A percentile compares a stretch with the other conserved stretches of the same genome.
phyloP scores from a whole-genome alignment of 2,113 vertebrate genomes.

The Lagopus muta region DNA sequence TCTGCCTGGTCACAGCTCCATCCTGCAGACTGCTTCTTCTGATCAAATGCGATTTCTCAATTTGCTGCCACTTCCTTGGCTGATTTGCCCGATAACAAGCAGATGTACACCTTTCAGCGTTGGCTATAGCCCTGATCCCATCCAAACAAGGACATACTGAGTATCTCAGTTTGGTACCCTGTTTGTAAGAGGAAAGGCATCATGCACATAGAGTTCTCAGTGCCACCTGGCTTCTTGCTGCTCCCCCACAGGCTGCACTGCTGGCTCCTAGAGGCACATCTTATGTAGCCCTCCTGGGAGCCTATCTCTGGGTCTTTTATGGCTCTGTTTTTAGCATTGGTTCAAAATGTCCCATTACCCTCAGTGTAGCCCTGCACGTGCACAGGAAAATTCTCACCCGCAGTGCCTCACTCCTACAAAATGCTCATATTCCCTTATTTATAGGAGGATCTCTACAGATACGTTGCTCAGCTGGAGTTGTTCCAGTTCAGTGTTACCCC shows the following conservation, averaged over 20 bases:
- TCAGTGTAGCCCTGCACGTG: not conserved
- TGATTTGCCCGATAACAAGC: rapidly evolving
- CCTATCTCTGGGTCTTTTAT: not conserved
- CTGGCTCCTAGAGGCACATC: not conserved
- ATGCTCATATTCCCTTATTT: not conserved
- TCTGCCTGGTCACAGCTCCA: not conserved
- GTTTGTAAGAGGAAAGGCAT: not conserved
- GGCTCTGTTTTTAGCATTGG: not conserved
- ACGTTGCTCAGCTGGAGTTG: not conserved
- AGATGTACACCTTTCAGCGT: not conserved
- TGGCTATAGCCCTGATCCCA: not conserved
- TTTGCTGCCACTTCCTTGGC: not conserved
- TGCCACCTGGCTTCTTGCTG: not conserved
- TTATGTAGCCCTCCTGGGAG: not conserved
- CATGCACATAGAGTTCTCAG: rapidly evolving
- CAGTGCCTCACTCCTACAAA: not conserved
- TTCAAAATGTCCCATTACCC: not conserved
- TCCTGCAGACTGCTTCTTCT: not conserved
- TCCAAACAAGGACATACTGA: not conserved
- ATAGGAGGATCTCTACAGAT: not conserved
- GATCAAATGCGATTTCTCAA: not conserved
- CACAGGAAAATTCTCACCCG: not conserved
- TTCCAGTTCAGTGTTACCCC: not conserved
- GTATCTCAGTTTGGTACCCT: not conserved
- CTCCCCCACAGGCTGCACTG: not conserved